A percentile compares a stretch with the other conserved stretches of the same genome.
These are phyloP conservation scores for Latrodectus geometricus DNA, from an alignment of 1,140 invertebrate species.

Conservation along the genomic window DNA sequence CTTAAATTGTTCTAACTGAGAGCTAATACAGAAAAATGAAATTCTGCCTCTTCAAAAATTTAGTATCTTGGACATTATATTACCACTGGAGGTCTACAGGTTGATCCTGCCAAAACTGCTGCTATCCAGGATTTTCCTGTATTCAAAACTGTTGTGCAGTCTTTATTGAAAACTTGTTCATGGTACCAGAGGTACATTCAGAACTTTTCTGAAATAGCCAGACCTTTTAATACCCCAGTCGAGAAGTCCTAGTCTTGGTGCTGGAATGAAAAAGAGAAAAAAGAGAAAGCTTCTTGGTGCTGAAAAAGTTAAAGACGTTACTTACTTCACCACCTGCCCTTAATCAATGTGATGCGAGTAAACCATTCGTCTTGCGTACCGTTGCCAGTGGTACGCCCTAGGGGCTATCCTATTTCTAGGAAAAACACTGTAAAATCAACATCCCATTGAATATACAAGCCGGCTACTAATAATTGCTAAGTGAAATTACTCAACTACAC, in stretches of 20 bases:
- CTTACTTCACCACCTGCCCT: neutral
- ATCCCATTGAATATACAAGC: constrained; percentile 25
- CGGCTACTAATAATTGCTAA: neutral
- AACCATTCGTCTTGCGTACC: neutral
- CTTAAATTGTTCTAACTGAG: neutral
- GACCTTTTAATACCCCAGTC: neutral
- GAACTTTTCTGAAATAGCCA: neutral
- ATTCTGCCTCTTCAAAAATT: neutral
- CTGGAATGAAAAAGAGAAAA: neutral
- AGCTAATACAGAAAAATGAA: neutral
- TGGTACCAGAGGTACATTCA: neutral
- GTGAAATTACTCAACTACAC: constrained; percentile 2
- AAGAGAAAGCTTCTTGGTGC: neutral
- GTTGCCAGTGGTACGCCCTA: neutral
- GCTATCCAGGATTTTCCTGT: neutral
- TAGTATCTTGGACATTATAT: neutral
- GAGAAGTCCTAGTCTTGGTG: neutral
- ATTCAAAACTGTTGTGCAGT: neutral
- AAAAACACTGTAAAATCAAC: neutral
- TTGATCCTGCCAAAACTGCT: neutral
- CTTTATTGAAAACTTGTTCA: neutral
- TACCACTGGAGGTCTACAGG: neutral
- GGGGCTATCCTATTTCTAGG: neutral
- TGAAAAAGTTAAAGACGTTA: neutral
- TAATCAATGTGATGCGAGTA: neutral